Conservation (phyloP, 2,797 vertebrate genomes). For the Poecile montanus region DNA sequence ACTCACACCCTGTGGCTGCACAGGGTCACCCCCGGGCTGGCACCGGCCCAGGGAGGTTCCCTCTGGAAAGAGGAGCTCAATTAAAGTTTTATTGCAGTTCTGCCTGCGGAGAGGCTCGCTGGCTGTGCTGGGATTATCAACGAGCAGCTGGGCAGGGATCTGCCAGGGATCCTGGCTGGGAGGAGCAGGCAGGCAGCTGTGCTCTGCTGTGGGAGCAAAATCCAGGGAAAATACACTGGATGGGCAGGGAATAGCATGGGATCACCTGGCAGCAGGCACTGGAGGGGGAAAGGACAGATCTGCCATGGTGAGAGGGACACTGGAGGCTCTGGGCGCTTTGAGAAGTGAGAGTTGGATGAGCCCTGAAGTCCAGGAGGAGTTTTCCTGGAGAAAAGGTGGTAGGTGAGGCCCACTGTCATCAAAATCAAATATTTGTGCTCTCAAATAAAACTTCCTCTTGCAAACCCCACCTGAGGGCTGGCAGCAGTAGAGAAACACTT, state of each 20-base stretch:
- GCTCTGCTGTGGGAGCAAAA: neutral
- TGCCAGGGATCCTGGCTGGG: neutral
- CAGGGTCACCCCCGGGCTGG: neutral
- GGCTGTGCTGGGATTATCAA: neutral
- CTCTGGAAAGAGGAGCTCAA: neutral
- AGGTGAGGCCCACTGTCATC: neutral
- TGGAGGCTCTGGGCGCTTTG: neutral
- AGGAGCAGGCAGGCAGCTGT: neutral
- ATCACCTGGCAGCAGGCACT: neutral
- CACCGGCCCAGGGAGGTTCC: neutral
- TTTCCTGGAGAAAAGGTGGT: neutral
- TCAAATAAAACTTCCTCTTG: neutral
- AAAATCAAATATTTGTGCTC: neutral
- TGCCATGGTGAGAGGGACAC: accelerated
- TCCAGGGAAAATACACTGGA: neutral
- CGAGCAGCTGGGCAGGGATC: neutral
- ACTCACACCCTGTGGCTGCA: neutral
- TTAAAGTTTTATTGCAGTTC: neutral
- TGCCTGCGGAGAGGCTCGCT: neutral
- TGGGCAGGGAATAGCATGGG: accelerated
- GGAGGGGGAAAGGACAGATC: neutral
- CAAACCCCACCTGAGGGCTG: neutral
- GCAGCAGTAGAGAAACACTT: neutral
- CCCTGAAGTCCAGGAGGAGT: neutral
- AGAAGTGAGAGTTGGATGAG: neutral